Conservation (phyloP, 23 tunicate genomes). For the Diplosoma virens region DNA sequence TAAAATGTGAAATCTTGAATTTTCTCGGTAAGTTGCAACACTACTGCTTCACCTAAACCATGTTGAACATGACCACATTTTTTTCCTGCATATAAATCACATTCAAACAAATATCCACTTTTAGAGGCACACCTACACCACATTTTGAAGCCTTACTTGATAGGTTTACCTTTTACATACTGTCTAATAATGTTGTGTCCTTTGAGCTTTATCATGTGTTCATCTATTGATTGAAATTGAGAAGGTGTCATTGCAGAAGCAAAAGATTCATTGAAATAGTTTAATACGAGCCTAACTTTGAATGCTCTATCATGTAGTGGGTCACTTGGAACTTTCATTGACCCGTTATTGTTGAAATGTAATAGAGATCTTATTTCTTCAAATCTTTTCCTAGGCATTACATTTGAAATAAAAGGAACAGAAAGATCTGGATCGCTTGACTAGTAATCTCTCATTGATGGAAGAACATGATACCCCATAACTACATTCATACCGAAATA, state of each 20-base stretch:
- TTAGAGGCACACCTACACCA: constrained; percentile 12
- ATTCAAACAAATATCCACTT: background rate
- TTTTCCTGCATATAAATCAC: background rate
- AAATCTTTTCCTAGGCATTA: no score
- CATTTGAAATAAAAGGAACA: no score
- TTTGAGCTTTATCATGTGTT: background rate
- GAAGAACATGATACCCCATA: constrained; percentile 14
- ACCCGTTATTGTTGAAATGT: background rate
- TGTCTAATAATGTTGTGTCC: background rate
- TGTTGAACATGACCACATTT: no score
- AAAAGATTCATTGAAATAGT: background rate
- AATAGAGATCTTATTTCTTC: constrained; percentile 3
- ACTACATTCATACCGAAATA: constrained; percentile 9
- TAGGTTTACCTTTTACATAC: constrained; percentile 13
- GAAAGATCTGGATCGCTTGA: no score
- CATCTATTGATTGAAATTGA: background rate
- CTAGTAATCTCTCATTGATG: no score
- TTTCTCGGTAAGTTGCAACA: no score
- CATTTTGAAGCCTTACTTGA: constrained; percentile 17
- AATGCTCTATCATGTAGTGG: background rate
- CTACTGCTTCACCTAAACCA: no score
- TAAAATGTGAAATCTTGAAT: no score
- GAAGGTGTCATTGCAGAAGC: background rate
- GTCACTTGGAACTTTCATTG: background rate
- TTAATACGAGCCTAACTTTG: constrained; percentile 1